Evolutionary conservation across 2,797 vertebrate species (phyloP), one percentile per base, ranked within the genome.

Genomic region (Sciurus vulgaris): DNA sequence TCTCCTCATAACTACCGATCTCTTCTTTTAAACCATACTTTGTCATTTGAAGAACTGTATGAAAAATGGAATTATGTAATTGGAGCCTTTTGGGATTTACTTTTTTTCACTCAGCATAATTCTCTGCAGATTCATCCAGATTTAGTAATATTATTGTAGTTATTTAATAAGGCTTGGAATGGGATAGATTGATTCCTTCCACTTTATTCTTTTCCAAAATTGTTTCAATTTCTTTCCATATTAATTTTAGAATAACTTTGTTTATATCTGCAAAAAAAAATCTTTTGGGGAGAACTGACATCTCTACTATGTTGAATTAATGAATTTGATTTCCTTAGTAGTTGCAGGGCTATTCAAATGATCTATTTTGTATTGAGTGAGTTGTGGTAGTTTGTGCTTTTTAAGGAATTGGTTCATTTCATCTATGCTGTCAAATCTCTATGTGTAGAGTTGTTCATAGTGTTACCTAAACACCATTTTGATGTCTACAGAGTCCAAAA

Each of bases 151-250:
- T 78, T 72, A 63, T 35, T 70, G 28, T 65, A 51, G 28, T 70
- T 78, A 72, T 22, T 28, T 33, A 70, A 26, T 24, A 54, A 84
- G 18, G 15, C 28, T 63, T 79, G 28, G n/a, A 49, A 9, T 24
- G 8, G n/a, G 26, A n/a, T 59, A 28, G 26, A 59, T n/a, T 65
- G 30, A n/a, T 87, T 77, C 26, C 33, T 83, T 15, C 67, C 5
- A 5, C 67, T 92, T 81, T 73, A 44, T 77, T 81, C 12, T 83
- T 83, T 87, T 70, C 61, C 51, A 82, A 72, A 35, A 33, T 93
- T 63, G 61, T 59, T 86, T 63, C 77, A 47, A 20, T 67, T 89
- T 74, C 35, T 86, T 89, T 63, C 5, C 59, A 18, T 76, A 47
- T 61, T 61, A 49, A 24, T 74, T 81, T 79, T 73, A 79, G 38